phyloP scores from a whole-genome alignment of 2,888 invertebrate genomes.

The Caenorhabditis plicata region DNA sequence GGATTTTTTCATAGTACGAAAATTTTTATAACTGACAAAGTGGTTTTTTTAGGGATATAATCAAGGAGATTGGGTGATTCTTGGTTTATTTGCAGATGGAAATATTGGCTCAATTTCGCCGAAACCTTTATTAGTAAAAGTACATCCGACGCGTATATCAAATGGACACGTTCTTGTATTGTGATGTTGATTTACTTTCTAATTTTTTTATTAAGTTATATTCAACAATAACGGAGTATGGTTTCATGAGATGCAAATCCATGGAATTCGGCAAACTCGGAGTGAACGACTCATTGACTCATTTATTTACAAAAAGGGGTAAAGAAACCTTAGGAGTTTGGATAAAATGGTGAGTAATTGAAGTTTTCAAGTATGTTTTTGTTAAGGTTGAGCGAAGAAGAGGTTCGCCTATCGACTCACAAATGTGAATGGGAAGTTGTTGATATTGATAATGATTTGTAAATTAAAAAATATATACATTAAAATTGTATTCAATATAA shows the following conservation, averaged over 20 bases:
- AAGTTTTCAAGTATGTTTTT: neutral
- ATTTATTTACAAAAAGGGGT: neutral
- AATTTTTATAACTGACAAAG: too few relatives aligned
- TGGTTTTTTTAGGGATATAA: neutral
- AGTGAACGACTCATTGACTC: neutral
- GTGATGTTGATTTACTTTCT: neutral
- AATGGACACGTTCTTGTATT: neutral
- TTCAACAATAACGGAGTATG: neutral
- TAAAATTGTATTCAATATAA: too few relatives aligned
- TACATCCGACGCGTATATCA: neutral
- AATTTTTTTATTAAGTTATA: neutral
- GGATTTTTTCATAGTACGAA: too few relatives aligned
- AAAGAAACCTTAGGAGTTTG: neutral
- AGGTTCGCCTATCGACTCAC: too few relatives aligned
- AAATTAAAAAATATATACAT: too few relatives aligned
- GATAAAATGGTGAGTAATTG: neutral
- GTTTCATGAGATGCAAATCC: neutral
- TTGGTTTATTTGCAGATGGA: neutral
- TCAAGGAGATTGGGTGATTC: neutral
- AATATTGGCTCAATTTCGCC: neutral
- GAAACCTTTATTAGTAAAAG: neutral
- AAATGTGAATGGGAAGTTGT: constrained; percentile 1
- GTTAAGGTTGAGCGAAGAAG: neutral
- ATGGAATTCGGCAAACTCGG: constrained; percentile 1
- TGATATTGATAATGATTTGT: neutral